Base-by-base conservation (phyloP, 2,113 vertebrate genomes). In the Rhea americana region DNA sequence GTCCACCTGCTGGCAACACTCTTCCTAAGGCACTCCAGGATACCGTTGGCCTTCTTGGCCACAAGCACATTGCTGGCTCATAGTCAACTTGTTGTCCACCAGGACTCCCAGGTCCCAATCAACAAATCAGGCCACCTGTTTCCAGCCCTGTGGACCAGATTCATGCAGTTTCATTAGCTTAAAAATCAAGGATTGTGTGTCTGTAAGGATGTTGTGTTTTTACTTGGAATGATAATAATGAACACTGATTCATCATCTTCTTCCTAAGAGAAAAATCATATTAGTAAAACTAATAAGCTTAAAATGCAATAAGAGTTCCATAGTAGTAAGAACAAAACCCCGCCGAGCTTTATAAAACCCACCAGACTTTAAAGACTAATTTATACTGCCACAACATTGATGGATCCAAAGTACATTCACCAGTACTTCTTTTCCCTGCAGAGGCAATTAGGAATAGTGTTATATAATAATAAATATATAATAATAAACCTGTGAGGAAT, bases 401-500 rank as follows among this genome's bases (percentile, higher is more conserved):
- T 72, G 58, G 91, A 93, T 70, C 82, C 18, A 56, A 89, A 80
- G 8, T 9, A 56, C 25, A 51, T 79, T 68, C 84, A 35, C 28
- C 75, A 93, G 58, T 87, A 82, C 43, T 43, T 53, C 37, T 71
- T 73, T 61, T 25, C 39, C 77, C 45, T 87, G 47, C 18, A 89
- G 22, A 76, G 16, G 7, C 15, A 82, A n/a, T 45, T 73, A 89
- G n/a, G n/a, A 75, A 53, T 76, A 87, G 50, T 22, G 68, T 39
- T 66, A 81, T 62, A 85, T 41, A 63, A 58, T 84, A 70, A 84
- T 79, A 85, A 85, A 95, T 87, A 72, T 83, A 93, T 74, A 83
- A 90, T 80, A 83, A 58, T 39, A 59, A 32, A 91, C 17, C 26
- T 56, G 19, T n/a, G 62, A 77, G 28, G 12, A 81, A 81, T 94